A percentile compares a stretch with the other conserved stretches of the same genome.
Evolutionary conservation across 2,113 vertebrate genomes (phyloP).

Genomic region (Aepyceros melampus): DNA sequence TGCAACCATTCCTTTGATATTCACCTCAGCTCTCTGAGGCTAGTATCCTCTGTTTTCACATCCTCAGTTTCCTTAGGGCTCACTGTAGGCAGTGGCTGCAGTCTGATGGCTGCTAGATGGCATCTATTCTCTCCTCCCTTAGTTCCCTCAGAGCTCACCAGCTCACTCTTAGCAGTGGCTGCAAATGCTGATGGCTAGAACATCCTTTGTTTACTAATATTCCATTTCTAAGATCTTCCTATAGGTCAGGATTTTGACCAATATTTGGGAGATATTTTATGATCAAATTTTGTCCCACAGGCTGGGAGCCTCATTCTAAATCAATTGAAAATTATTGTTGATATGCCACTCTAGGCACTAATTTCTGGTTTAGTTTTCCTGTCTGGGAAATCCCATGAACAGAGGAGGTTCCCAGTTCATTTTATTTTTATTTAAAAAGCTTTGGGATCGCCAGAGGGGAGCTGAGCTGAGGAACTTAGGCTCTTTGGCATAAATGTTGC

Average conservation of each 20-base stretch:
- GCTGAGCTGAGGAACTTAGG: not conserved
- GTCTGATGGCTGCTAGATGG: not conserved
- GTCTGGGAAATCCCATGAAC: not conserved
- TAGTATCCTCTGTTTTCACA: not conserved
- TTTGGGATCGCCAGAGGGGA: not conserved
- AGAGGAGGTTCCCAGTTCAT: not conserved
- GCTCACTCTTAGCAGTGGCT: not conserved
- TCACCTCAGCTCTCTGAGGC: not conserved
- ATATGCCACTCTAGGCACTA: not conserved
- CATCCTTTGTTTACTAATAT: not conserved
- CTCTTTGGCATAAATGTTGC: not conserved
- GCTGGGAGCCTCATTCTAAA: not conserved
- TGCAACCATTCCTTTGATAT: not conserved
- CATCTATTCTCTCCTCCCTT: not conserved
- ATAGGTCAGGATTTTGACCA: not conserved
- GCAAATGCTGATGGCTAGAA: not conserved
- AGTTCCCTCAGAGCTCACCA: not conserved
- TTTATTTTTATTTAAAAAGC: not conserved
- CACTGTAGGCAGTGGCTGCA: not conserved
- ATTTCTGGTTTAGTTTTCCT: not conserved
- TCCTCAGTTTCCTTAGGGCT: not conserved
- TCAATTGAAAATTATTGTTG: not conserved
- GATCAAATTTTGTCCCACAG: not conserved
- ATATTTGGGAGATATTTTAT: not conserved
- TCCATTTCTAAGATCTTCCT: not conserved